Conservation (phyloP, 2,888 invertebrate genomes). For the Archips crataeganus region DNA sequence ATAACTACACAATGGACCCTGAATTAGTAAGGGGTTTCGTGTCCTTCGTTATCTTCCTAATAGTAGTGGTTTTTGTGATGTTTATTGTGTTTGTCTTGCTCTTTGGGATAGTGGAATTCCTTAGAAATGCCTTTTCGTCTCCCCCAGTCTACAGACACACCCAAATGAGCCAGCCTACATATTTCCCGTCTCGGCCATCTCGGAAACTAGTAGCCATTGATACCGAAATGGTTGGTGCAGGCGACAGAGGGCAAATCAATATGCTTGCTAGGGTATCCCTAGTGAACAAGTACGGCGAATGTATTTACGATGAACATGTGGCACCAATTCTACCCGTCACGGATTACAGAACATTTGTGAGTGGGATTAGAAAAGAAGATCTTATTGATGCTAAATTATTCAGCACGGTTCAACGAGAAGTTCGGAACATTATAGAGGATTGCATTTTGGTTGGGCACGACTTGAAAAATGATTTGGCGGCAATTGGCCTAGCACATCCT, state of each 20-base stretch:
- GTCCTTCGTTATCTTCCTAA: no score
- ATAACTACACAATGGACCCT: no score
- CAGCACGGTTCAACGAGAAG: background rate
- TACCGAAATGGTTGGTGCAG: conserved; percentile 4
- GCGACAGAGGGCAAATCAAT: background rate
- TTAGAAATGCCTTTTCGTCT: no score
- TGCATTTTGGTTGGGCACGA: conserved; percentile 23
- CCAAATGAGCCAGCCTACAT: no score
- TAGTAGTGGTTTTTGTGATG: no score
- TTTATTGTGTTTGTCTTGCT: no score
- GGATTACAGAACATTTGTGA: conserved; percentile 91
- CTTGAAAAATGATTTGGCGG: conserved; percentile 9
- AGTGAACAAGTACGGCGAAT: background rate
- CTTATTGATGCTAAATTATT: conserved; percentile 53
- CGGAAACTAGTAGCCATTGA: no score
- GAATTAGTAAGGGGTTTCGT: no score
- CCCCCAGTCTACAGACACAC: no score
- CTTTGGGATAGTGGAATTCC: no score
- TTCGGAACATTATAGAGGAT: background rate
- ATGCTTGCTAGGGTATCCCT: conserved; percentile 25
- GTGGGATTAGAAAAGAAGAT: conserved; percentile 90
- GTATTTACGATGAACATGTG: conserved; percentile 14
- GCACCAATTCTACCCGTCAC: conserved; percentile 45
- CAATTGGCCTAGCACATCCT: conserved; percentile 1
- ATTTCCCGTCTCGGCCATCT: no score